Conservation (phyloP, 2,888 invertebrate genomes). For the Hydraecia micacea region DNA sequence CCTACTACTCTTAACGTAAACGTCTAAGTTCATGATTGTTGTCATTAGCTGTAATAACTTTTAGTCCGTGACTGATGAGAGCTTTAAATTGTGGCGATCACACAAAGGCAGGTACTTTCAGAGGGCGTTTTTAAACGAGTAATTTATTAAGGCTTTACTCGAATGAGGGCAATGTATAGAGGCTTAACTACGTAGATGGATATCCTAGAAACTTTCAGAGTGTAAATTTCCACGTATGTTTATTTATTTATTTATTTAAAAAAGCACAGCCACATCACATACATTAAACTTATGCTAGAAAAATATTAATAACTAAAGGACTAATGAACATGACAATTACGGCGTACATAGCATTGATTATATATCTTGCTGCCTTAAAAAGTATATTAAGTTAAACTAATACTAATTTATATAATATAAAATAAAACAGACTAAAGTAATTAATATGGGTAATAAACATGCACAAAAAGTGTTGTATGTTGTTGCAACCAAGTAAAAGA, state of each 20-base stretch:
- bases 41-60: conserved; percentile 49
- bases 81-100: conserved; percentile 19
- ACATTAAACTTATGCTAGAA: too few species aligned
- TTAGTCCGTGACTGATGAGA: conserved; percentile 36
- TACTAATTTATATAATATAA: too few species aligned
- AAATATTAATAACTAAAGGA: too few species aligned
- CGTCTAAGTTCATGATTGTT: conserved; percentile 56
- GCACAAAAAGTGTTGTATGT: too few species aligned
- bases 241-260: too few species aligned
- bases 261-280: too few species aligned
- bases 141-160: conserved; percentile 35
- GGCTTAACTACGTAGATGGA: neutral
- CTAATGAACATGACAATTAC: too few species aligned
- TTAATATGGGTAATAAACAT: too few species aligned
- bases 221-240: conserved; percentile 12
- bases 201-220: conserved; percentile 6
- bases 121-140: conserved; percentile 18
- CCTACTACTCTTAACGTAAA: conserved; percentile 39
- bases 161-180: conserved; percentile 25
- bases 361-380: too few species aligned
- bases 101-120: conserved; percentile 37
- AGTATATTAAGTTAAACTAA: too few species aligned
- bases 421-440: too few species aligned
- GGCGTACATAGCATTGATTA: too few species aligned
- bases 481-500: conserved; percentile 34